Evolutionary conservation across 2,888 invertebrate species (phyloP).

Genomic region (Rhyacophila evoluta): DNA sequence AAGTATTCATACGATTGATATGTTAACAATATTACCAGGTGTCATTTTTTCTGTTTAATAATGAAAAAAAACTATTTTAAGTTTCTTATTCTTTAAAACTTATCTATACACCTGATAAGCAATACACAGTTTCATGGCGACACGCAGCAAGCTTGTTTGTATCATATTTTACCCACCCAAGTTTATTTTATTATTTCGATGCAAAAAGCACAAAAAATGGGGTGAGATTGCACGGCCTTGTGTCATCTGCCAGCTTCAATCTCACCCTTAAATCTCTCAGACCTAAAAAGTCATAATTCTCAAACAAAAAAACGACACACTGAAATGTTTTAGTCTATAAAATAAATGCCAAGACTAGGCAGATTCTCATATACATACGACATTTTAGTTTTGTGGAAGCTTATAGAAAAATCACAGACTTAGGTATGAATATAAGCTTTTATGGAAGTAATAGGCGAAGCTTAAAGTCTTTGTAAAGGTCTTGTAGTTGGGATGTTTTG

Average conservation of each 20-base stretch:
- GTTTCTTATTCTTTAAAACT: background rate
- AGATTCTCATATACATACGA: background rate
- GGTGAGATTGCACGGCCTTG: slow-evolving; percentile 38
- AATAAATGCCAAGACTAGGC: background rate
- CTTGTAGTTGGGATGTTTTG: slow-evolving; percentile 17
- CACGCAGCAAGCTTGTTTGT: slow-evolving; percentile 60
- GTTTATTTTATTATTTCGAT: slow-evolving; percentile 64
- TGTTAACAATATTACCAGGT: too few relatives aligned
- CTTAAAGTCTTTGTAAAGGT: background rate
- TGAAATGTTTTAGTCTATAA: slow-evolving; percentile 20
- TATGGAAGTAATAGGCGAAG: background rate
- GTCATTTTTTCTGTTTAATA: too few relatives aligned
- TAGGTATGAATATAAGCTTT: background rate
- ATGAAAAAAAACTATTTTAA: too few relatives aligned
- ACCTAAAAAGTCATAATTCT: slow-evolving; percentile 16
- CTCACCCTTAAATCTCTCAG: slow-evolving; percentile 7
- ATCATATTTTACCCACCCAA: slow-evolving; percentile 62
- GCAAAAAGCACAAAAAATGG: slow-evolving; percentile 56
- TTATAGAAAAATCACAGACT: background rate
- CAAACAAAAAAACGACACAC: background rate
- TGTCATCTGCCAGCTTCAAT: slow-evolving; percentile 31
- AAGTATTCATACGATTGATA: too few relatives aligned
- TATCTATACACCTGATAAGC: background rate
- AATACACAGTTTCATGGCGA: slow-evolving; percentile 27
- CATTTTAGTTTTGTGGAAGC: background rate